A percentile compares a stretch with the other conserved stretches of the same genome.
These are phyloP conservation scores for Varecia variegata DNA, from an alignment of 2,797 vertebrate species.

Conservation along the genomic window DNA sequence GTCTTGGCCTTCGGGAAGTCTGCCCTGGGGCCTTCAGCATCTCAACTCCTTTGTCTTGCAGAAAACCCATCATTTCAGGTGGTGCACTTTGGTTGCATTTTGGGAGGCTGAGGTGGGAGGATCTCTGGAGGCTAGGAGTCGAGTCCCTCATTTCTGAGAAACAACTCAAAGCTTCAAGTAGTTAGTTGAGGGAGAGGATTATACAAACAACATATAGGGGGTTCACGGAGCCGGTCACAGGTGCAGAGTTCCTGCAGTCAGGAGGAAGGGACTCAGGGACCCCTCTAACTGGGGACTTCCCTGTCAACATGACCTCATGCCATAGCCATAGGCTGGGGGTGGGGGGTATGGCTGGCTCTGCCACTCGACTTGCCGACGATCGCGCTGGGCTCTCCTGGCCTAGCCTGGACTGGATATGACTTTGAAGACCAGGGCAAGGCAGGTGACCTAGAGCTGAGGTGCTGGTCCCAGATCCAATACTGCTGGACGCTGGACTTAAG, in stretches of 20 bases:
- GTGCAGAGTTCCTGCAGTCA: background rate
- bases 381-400: background rate
- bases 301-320: fast-evolving
- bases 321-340: background rate
- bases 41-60: too few relatives aligned
- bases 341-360: background rate
- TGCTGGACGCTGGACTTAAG: background rate
- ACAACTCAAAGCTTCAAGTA: background rate
- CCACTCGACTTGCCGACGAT: background rate
- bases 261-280: background rate
- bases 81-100: background rate
- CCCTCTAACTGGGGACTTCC: background rate
- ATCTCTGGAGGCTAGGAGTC: background rate
- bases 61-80: too few relatives aligned
- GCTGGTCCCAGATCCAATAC: background rate
- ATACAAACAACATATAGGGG: background rate
- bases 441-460: background rate
- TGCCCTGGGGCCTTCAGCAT: too few relatives aligned
- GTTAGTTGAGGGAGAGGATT: background rate
- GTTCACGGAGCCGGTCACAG: background rate
- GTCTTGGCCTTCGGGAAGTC: too few relatives aligned
- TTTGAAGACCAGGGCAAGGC: background rate
- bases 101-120: background rate
- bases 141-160: background rate
- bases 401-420: background rate